Evolutionary conservation across 1,140 invertebrate genomes (phyloP), one percentile per base, ranked within the genome.

Genomic region (Neotoxoptera formosana): DNA sequence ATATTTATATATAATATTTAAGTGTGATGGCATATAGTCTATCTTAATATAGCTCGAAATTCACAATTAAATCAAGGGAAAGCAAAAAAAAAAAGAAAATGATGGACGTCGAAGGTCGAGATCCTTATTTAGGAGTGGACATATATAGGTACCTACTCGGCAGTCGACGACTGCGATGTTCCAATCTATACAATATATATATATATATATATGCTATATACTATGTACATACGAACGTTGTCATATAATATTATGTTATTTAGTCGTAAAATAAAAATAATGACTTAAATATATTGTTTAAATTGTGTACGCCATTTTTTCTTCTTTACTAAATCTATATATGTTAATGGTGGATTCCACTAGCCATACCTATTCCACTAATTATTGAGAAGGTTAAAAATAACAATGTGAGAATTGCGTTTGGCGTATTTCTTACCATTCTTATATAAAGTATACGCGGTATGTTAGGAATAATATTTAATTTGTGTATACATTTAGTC

Each of bases 351-450:
- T 20, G 56, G 45, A 45, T 67, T 90, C 14, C 2, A 25, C 36
- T 45, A 25, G n/a, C 53, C 60, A n/a, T 30, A 36, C n/a, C 87
- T 56, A 56, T 8, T 41, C 36, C 89, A 21, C 56, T 90, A 90
- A 90, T 90, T 90, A 67, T 90, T 41, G 89, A 67, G 56, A 90
- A 90, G 53, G 56, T 90, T 90, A 67, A 90, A 90, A 41, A 90
- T 45, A 56, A 90, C 23, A 30, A 45, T 41, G 89, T 67, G 56
- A 67, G 36, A 90, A 90, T 88, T 17, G 25, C 45, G 36, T 60
- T 60, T 45, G 11, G 34, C 25, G 23, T 90, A 45, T 90, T 30
- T 90, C 25, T 30, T 91, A 76, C 36, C 36, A 51, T 92, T 53
- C 4, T 47, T 83, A 87, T 84, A 84, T 84, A 45, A 83, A 23